Percentiles rank a stretch among this genome's conserved stretches.
These are phyloP conservation scores for Leuciscus idus DNA, from an alignment of 2,113 vertebrate species.

Conservation along the genomic window DNA sequence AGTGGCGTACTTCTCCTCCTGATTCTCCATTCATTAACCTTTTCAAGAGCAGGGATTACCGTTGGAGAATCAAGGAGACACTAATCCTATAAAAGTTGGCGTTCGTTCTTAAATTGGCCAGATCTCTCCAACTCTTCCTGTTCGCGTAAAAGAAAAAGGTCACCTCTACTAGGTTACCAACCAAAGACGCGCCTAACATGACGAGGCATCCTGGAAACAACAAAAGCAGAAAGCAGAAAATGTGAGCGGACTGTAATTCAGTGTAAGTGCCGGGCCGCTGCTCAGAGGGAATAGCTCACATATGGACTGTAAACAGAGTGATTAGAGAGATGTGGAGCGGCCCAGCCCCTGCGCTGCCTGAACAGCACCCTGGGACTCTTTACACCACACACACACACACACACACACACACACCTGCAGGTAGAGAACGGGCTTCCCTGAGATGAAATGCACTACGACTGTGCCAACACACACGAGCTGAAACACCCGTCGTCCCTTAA, in stretches of 20 bases:
- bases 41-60: slow-evolving; percentile 67
- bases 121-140: slow-evolving; percentile 11
- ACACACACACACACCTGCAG: slow-evolving; percentile 60
- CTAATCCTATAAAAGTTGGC: slow-evolving; percentile 76
- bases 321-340: slow-evolving; percentile 65
- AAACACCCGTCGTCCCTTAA: slow-evolving; percentile 17
- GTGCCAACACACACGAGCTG: slow-evolving; percentile 6
- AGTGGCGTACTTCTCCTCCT: slow-evolving; percentile 7
- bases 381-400: slow-evolving; percentile 56
- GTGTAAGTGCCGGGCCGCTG: slow-evolving; percentile 35
- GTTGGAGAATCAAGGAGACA: slow-evolving; percentile 72
- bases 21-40: slow-evolving; percentile 70
- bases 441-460: slow-evolving; percentile 60
- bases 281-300: slow-evolving; percentile 66
- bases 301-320: slow-evolving; percentile 81
- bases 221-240: neutral
- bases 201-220: neutral
- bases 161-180: neutral
- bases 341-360: slow-evolving; percentile 71
- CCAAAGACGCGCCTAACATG: neutral
- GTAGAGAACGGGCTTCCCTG: slow-evolving; percentile 58
- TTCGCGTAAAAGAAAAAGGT: neutral
- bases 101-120: slow-evolving; percentile 57
- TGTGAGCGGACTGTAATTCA: slow-evolving; percentile 48
- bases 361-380: slow-evolving; percentile 75